Evolutionary conservation across 2,888 invertebrate species (phyloP).

Genomic region (Suillia variegata): DNA sequence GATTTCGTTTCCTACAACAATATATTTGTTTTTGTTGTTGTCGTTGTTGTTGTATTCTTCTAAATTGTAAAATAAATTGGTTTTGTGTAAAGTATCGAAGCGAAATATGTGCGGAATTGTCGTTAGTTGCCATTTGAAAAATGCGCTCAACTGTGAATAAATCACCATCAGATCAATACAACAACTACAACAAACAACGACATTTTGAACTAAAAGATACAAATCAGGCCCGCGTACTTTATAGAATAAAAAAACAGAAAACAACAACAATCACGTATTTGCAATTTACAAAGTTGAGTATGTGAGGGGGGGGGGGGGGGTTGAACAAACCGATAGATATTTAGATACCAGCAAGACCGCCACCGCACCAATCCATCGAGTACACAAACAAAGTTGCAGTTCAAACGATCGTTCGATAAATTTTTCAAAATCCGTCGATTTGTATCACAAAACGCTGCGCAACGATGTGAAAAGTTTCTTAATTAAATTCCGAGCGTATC

Average conservation of each 20-base stretch:
- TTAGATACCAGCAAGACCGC: neutral
- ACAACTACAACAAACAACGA: neutral
- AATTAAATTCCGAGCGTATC: conserved; percentile 24
- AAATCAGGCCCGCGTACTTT: neutral
- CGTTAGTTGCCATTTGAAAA: neutral
- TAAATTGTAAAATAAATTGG: too few relatives aligned
- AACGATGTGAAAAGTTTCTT: conserved; percentile 35
- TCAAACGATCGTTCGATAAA: conserved; percentile 1
- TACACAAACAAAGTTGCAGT: neutral
- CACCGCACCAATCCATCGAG: neutral
- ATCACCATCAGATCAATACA: neutral
- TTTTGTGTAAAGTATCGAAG: too few relatives aligned
- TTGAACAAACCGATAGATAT: too few relatives aligned
- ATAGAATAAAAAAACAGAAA: neutral
- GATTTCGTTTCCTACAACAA: too few relatives aligned
- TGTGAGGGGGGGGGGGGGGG: too few relatives aligned
- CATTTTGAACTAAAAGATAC: neutral
- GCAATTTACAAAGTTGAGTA: too few relatives aligned
- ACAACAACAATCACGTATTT: neutral
- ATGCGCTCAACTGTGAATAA: conserved; percentile 13
- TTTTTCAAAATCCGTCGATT: neutral
- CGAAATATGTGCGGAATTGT: neutral
- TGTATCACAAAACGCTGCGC: conserved; percentile 18
- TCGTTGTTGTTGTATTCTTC: too few relatives aligned
- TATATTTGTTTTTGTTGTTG: too few relatives aligned